Conservation (phyloP, 2,797 vertebrate genomes). For the Gallinago stenura region DNA sequence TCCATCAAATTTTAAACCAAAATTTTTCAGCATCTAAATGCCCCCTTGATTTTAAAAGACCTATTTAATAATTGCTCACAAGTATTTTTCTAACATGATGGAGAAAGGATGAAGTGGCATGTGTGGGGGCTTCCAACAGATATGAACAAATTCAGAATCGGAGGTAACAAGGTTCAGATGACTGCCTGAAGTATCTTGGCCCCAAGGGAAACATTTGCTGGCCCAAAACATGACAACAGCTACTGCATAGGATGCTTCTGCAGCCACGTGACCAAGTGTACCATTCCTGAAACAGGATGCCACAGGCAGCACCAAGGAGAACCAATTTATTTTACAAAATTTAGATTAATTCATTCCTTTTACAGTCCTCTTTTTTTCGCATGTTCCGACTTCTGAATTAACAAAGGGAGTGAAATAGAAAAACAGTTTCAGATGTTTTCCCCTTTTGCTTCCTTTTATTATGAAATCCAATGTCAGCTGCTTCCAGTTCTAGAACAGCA, state of each 20-base stretch:
- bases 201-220: neutral
- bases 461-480: neutral
- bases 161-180: neutral
- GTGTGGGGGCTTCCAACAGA: neutral
- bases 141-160: neutral
- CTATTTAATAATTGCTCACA: neutral
- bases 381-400: neutral
- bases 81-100: neutral
- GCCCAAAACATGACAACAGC: neutral
- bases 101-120: neutral
- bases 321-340: neutral
- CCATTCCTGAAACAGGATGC: neutral
- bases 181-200: neutral
- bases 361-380: neutral
- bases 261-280: neutral
- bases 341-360: neutral
- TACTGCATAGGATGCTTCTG: neutral
- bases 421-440: neutral
- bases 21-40: neutral
- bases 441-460: neutral
- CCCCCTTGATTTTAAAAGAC: neutral
- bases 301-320: neutral
- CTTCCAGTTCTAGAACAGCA: neutral
- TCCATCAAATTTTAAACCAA: neutral
- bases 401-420: neutral